These are phyloP conservation scores for Oryzias sinensis DNA, from an alignment of 2,797 vertebrate species.

Conservation along the genomic window DNA sequence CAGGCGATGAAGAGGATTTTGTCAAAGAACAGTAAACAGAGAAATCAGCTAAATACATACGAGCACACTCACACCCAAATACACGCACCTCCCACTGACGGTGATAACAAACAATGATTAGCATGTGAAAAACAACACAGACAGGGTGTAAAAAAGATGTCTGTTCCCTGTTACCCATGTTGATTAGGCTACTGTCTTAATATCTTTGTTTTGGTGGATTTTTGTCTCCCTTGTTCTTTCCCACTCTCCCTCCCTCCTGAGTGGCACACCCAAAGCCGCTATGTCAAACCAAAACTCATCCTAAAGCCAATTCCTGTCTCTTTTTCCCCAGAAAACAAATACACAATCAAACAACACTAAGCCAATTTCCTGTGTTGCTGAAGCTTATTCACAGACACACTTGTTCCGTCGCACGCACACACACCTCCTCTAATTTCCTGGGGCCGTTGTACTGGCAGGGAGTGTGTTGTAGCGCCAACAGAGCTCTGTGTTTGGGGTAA, in stretches of 20 bases:
- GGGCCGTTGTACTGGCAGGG: constrained; percentile 84
- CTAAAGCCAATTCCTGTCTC: constrained; percentile 63
- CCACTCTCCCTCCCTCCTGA: constrained; percentile 29
- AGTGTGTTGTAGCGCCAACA: constrained; percentile 90
- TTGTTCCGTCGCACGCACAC: constrained; percentile 36
- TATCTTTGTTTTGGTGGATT: constrained; percentile 78
- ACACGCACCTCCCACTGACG: constrained; percentile 62
- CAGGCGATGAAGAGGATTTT: constrained; percentile 34
- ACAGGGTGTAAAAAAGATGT: constrained; percentile 69
- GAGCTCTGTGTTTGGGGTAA: constrained; percentile 93
- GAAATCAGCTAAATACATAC: constrained; percentile 46
- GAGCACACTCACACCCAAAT: constrained; percentile 44
- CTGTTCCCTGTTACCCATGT: constrained; percentile 67
- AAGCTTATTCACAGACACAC: constrained; percentile 62
- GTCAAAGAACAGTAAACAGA: constrained; percentile 43
- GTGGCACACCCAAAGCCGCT: constrained; percentile 66
- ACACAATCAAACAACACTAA: constrained; percentile 81
- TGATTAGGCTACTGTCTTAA: constrained; percentile 70
- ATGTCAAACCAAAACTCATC: constrained; percentile 60
- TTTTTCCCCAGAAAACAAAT: constrained; percentile 75
- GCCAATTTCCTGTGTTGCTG: constrained; percentile 75
- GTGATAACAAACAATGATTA: constrained; percentile 78
- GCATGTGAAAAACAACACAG: constrained; percentile 75
- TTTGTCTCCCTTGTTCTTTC: constrained; percentile 42
- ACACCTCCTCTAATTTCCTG: constrained; percentile 76